Evolutionary conservation across 2,888 invertebrate species (phyloP).

Genomic region (Andrena chrysosceles): DNA sequence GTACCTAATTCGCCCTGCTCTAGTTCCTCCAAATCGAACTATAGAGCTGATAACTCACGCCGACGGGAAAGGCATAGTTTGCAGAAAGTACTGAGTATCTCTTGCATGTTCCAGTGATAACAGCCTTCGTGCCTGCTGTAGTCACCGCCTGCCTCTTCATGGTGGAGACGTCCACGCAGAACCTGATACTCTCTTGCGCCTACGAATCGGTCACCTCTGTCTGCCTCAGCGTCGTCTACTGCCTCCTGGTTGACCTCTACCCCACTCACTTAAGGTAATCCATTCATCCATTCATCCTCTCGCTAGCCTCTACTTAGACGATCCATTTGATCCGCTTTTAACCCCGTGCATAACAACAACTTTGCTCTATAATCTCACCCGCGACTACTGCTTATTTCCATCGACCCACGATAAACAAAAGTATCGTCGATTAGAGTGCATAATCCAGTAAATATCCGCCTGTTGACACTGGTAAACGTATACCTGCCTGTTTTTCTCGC

Average conservation of each 20-base stretch:
- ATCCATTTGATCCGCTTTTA: too few relatives aligned
- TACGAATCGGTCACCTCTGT: constrained; percentile 92
- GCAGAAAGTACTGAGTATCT: background rate
- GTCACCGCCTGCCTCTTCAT: constrained; percentile 91
- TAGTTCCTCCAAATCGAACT: background rate
- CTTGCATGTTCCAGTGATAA: constrained; percentile 87
- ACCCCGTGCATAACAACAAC: too few relatives aligned
- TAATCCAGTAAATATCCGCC: background rate
- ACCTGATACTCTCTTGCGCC: constrained; percentile 91
- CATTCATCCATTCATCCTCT: background rate
- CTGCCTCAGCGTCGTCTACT: constrained; percentile 91
- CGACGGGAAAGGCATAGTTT: background rate
- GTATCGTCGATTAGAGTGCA: background rate
- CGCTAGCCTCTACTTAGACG: too few relatives aligned
- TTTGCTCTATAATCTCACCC: too few relatives aligned
- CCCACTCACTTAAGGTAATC: constrained; percentile 91
- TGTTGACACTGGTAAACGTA: background rate
- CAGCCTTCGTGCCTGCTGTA: constrained; percentile 89
- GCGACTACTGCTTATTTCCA: background rate
- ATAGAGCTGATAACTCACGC: background rate
- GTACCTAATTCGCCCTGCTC: background rate
- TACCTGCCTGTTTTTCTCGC: constrained; percentile 2
- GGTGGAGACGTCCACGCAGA: constrained; percentile 90
- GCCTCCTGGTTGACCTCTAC: constrained; percentile 92
- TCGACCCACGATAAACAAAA: background rate